Conservation (phyloP, 1,140 invertebrate genomes). For the Zaprionus africanus region DNA sequence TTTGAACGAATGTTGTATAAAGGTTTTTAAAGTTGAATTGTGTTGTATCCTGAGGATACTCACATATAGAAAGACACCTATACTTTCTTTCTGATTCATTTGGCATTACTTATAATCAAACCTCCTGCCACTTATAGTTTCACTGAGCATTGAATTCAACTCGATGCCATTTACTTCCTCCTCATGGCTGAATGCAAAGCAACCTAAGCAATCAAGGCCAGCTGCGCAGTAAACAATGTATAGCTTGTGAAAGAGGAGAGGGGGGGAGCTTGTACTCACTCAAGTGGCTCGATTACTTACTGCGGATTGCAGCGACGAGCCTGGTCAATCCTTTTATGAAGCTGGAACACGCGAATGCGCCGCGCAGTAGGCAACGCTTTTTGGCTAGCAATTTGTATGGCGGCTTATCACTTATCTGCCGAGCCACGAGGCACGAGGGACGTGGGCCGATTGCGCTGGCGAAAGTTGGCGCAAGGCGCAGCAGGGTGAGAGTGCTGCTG, state of each 20-base stretch:
- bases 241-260: not conserved
- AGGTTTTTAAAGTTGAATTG: too few relatives aligned
- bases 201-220: not conserved
- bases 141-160: too few relatives aligned
- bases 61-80: too few relatives aligned
- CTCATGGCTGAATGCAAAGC: too few relatives aligned
- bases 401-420: slow-evolving; percentile 75
- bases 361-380: slow-evolving; percentile 30
- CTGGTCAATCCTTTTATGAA: slow-evolving; percentile 48
- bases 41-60: too few relatives aligned
- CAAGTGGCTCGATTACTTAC: slow-evolving; percentile 8
- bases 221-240: not conserved
- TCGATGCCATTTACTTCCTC: too few relatives aligned
- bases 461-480: not conserved
- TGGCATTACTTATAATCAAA: too few relatives aligned
- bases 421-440: not conserved
- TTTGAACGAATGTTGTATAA: not conserved
- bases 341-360: slow-evolving; percentile 50
- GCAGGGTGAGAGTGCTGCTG: too few relatives aligned
- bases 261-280: not conserved
- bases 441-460: not conserved
- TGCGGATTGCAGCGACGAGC: not conserved
- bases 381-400: slow-evolving; percentile 63
- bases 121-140: too few relatives aligned
- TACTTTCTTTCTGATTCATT: too few relatives aligned